phyloP scores from a whole-genome alignment of 2,113 vertebrate genomes.

The Indicator maculatus region DNA sequence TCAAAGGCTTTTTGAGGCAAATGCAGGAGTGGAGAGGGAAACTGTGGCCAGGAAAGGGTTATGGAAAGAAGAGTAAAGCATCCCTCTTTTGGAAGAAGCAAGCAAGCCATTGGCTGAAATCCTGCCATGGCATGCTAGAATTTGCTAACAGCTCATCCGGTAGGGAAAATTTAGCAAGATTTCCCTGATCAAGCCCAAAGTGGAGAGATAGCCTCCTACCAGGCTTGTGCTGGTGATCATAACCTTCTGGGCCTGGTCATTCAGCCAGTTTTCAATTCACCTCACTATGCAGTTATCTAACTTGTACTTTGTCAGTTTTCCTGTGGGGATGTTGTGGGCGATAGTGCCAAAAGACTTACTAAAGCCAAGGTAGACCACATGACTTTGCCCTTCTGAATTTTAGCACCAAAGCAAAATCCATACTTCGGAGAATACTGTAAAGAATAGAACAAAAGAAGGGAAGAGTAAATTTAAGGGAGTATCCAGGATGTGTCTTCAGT shows the following conservation, averaged over 20 bases:
- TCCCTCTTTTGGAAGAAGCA: background rate
- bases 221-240: background rate
- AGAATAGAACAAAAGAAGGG: background rate
- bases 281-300: background rate
- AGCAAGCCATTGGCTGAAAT: background rate
- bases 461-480: background rate
- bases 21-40: background rate
- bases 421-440: background rate
- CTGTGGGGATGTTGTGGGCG: background rate
- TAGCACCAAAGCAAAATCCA: background rate
- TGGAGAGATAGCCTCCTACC: background rate
- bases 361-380: background rate
- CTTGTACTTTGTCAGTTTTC: background rate
- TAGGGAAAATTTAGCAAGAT: background rate
- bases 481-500: background rate
- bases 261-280: background rate
- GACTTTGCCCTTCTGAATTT: background rate
- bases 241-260: background rate
- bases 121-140: background rate
- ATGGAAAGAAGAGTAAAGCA: background rate
- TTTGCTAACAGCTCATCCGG: background rate
- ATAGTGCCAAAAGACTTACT: background rate
- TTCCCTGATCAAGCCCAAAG: background rate
- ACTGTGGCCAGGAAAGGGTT: background rate
- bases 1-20: background rate